Evolutionary conservation across 2,113 vertebrate species (phyloP), one percentile per base, ranked within the genome.

Genomic region (Lepisosteus oculatus): DNA sequence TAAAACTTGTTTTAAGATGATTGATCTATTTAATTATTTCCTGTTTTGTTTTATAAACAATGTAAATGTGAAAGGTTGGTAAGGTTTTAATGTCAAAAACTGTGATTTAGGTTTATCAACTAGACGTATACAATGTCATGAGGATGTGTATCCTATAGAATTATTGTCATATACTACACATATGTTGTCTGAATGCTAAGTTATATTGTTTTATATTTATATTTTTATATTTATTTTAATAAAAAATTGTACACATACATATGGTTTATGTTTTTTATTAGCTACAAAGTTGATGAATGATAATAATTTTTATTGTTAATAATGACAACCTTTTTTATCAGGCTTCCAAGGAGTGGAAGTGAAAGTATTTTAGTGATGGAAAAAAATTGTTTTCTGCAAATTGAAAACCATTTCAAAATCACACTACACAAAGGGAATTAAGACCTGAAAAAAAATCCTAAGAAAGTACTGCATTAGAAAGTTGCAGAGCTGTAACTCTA

Each of bases 221-320:
- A 99, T 99, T 99, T 98, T 99, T 98, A 95, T 99, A 99, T 96
- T 97, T 99, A 98, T 98, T 98, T 99, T 98, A 84, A 93, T 92
- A 92, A 93, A 97, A 99, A 92, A 91, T 86, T 63, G 67, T 76
- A 61, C 3, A 71, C 71, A 75, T 61, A 15, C 7, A 61, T 11
- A 15, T 61, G 13, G 5, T 51, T 51, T 61, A 15, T 61, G 7
- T 61, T 15, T 15, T 61, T 61, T 11, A 61, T 14, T 61, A 14
- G 14, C 6, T 6, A 61, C 13, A 8, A 15, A 14, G 29, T 29
- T 17, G 15, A 17, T 17, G 15, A 29, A 11, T 15, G 17, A 17
- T 17, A 17, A 17, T 17, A 2, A 2, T 61, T 6, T 11, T 8
- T 61, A 3, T 14, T 14, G 59, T 61, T 3, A 29, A 14, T 61